Percentiles rank a stretch among this genome's conserved stretches.
Conservation (phyloP, 2,888 invertebrate genomes). For the Salticus scenicus region DNA sequence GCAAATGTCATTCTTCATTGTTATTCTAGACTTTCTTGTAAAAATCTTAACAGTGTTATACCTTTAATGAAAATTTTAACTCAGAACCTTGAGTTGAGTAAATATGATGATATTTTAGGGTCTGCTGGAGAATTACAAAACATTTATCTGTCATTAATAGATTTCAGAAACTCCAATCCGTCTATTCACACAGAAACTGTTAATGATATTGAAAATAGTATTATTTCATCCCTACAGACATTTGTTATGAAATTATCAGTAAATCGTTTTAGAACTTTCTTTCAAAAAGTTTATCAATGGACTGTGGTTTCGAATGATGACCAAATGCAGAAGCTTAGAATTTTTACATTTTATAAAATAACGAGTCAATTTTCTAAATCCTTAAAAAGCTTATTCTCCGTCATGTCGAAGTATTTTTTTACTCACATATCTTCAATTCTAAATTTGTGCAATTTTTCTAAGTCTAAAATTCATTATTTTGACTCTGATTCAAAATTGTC, state of each 20-base stretch:
- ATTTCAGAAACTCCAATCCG: constrained; percentile 73
- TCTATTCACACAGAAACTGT: background rate
- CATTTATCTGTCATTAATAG: constrained; percentile 82
- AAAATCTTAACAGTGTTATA: constrained; percentile 76
- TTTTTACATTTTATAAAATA: constrained; percentile 57
- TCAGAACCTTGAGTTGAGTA: constrained; percentile 82
- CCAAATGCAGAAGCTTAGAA: background rate
- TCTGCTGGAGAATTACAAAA: constrained; percentile 83
- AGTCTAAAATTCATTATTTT: constrained; percentile 75
- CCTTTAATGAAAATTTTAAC: constrained; percentile 86
- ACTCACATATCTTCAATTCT: constrained; percentile 85
- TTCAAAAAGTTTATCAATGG: constrained; percentile 76
- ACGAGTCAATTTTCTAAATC: constrained; percentile 37
- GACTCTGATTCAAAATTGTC: background rate
- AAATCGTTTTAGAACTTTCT: constrained; percentile 89
- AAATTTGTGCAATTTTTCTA: constrained; percentile 82
- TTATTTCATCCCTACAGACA: constrained; percentile 85
- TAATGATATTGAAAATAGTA: constrained; percentile 77
- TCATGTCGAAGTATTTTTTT: constrained; percentile 89
- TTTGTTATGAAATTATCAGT: constrained; percentile 92
- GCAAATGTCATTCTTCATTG: constrained; percentile 58
- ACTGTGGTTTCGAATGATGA: constrained; percentile 20
- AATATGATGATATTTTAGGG: constrained; percentile 81
- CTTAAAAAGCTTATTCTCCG: constrained; percentile 88
- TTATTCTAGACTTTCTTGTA: constrained; percentile 11